Evolutionary conservation across 2,888 invertebrate species (phyloP), one percentile per base, ranked within the genome.

Genomic region (Theodoxus fluviatilis): DNA sequence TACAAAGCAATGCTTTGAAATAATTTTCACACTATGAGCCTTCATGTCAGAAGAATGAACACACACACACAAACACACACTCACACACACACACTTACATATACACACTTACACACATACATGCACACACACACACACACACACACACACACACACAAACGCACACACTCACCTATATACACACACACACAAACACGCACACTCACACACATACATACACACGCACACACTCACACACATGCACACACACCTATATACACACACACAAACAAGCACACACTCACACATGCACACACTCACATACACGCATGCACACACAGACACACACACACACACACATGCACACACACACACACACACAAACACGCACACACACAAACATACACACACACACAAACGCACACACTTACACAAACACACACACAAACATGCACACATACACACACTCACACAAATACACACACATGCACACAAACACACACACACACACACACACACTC

Each of bases 111-210:
- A 52, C 22, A 18, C 35, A 33, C 33, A 22, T 37, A 35, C 35
- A 22, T 35, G 2, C 28, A 57, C 57, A 31, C 31, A 7, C 57
- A 57, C 31, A 7, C 61, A 59, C 59, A 59, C 28, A 59, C 59
- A 31, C 28, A 59, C 33, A 59, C 59, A 59, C 33, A 59, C 33
- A 59, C 28, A 25, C 59, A 59, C 59, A 59, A n/a, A 59, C 7
- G 7, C 9, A 7, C 18, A 3, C 33, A 28, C 31, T 3, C 6
- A 59, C 28, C 4, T 28, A 31, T 25, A 52, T 52, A 18, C 22
- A 7, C 52, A 12, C 52, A 12, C 52, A 25, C 52, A 52, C 52
- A 52, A 2, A 52, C 52, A 52, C 52, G 6, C 52, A 52, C 15
- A 52, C 52, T 25, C 52, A 52, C 52, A 52, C 52, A 12, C 52